phyloP scores from a whole-genome alignment of 2,888 invertebrate genomes.

The Eretmocerus hayati region DNA sequence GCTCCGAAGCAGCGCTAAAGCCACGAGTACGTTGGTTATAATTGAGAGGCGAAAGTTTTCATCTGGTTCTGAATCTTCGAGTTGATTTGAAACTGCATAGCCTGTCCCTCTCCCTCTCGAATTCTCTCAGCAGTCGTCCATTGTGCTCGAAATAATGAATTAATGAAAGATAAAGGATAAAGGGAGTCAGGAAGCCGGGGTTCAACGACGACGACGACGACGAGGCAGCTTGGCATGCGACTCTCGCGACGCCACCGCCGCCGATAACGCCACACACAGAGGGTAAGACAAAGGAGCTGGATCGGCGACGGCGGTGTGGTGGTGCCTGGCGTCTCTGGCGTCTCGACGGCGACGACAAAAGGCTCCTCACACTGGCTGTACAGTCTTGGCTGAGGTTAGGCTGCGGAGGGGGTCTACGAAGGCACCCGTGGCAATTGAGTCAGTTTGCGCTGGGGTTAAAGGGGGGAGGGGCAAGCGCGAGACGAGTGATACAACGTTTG shows the following conservation, averaged over 20 bases:
- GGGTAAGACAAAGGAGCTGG: slow-evolving; percentile 1
- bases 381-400: neutral
- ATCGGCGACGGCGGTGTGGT: neutral
- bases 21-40: too few species aligned
- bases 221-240: too few species aligned
- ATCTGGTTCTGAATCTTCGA: too few species aligned
- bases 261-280: neutral
- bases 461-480: neutral
- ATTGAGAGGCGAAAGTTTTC: too few species aligned
- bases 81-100: too few species aligned
- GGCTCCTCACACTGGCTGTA: neutral
- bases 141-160: slow-evolving; percentile 17
- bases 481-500: slow-evolving; percentile 4
- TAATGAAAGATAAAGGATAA: slow-evolving; percentile 20
- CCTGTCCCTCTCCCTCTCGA: neutral
- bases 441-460: neutral
- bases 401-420: neutral
- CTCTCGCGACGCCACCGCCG: too few species aligned
- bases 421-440: neutral
- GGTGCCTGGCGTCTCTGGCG: too few species aligned
- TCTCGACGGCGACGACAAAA: neutral
- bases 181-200: neutral
- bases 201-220: neutral
- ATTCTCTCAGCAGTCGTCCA: neutral
- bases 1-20: too few species aligned